Evolutionary conservation across 1,140 invertebrate species (phyloP).

Genomic region (Aricia agestis): DNA sequence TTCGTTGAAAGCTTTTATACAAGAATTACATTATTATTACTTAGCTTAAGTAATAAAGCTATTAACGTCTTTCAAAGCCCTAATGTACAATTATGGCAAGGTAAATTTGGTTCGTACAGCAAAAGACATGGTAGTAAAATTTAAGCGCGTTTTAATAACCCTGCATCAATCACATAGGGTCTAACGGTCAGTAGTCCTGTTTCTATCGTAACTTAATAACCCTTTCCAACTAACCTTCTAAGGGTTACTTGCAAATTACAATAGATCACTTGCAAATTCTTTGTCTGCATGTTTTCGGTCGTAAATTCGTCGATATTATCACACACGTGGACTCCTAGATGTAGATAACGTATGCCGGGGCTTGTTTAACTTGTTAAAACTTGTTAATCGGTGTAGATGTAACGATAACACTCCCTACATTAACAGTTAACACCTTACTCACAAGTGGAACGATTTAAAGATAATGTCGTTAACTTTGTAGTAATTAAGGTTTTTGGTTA

Average conservation of each 20-base stretch:
- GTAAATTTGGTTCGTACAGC: no score
- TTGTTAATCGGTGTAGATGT: conserved; percentile 64
- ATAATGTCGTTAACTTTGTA: conserved; percentile 4
- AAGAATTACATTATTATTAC: no score
- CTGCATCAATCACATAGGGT: neutral
- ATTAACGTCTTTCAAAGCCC: no score
- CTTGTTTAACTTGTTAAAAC: conserved; percentile 71
- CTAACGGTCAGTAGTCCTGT: neutral
- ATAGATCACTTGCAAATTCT: conserved; percentile 63
- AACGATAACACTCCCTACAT: conserved; percentile 45
- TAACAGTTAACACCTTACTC: conserved; percentile 29
- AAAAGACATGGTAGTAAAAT: neutral
- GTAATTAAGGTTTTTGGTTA: neutral
- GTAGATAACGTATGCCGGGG: conserved; percentile 48
- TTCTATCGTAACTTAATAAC: conserved; percentile 70
- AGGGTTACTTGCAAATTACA: conserved; percentile 53
- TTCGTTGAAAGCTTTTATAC: no score
- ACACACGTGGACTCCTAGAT: conserved; percentile 43
- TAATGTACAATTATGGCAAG: no score
- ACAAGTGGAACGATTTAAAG: conserved; percentile 8
- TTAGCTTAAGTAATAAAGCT: no score
- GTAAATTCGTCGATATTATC: conserved; percentile 64
- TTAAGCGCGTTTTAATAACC: conserved; percentile 5
- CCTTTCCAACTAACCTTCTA: conserved; percentile 36
- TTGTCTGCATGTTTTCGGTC: conserved; percentile 57